Evolutionary conservation across 2,797 vertebrate genomes (phyloP), one percentile per base, ranked within the genome.

Genomic region (Lepus oiostolus): DNA sequence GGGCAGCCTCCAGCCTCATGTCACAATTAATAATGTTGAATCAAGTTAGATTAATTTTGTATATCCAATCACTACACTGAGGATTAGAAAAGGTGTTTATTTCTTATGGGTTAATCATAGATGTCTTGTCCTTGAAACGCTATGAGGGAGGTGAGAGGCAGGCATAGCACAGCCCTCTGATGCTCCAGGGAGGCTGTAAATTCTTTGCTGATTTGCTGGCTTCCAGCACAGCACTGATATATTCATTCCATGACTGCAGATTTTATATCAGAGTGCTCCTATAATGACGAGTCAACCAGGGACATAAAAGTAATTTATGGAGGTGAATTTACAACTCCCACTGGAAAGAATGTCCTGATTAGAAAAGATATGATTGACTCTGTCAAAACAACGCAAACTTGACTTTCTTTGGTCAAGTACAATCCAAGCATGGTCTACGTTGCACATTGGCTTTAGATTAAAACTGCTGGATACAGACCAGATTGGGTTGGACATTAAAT

Each of bases 401-500:
- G 75, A 42, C 26, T 65, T 65, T n/a, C 65, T 14, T 58, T 58
- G 30, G 32, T 26, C 58, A 80, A 22, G 22, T 47, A 32, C 17
- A 28, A 54, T 74, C 7, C 47, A 30, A 67, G 38, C 50, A 60
- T 19, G 12, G 58, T 32, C 26, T 32, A 21, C 58, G 65, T 10
- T 72, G 32, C 28, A 42, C 99, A 99, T 98, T 98, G 99, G 97
- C 97, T 99, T 7, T 50, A 26, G 42, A 30, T 30, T 58, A 5
- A 99, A 96, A 99, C 99, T 87, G 98, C 99, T 82, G 99, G 99
- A 88, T 99, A 99, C 97, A 98, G 99, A 83, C 99, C 99, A 0
- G 99, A 99, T 97, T 99, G 99, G 99, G 99, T 99, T 97, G 99
- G 99, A 97, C 99, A 99, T 97, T 99, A 99, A 98, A 98, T 99